These are phyloP conservation scores for Brachyhypopomus gauderio DNA, from an alignment of 2,113 vertebrate genomes.

Conservation along the genomic window DNA sequence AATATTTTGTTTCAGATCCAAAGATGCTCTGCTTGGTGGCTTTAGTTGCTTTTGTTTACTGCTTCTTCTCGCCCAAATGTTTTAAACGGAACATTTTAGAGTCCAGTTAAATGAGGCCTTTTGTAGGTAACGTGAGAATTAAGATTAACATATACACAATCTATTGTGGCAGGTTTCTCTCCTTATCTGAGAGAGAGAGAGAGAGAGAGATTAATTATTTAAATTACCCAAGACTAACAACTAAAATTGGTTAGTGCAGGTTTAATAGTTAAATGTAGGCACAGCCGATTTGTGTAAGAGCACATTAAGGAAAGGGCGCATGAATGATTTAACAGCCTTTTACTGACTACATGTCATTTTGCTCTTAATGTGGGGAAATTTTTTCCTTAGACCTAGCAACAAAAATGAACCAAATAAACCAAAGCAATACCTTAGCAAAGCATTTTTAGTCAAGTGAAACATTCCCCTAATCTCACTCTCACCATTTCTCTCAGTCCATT, in stretches of 20 bases:
- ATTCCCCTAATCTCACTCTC: background rate
- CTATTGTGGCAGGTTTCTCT: conserved; percentile 8
- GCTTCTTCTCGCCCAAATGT: no score
- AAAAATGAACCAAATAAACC: background rate
- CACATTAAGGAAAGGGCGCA: conserved; percentile 14
- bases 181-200: conserved; percentile 1
- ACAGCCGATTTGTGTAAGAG: background rate
- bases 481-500: background rate
- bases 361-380: background rate
- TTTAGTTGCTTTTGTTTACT: background rate
- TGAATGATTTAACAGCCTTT: background rate
- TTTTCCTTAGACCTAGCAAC: background rate
- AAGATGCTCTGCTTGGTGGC: background rate
- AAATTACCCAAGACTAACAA: background rate
- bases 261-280: background rate
- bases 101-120: conserved; percentile 25
- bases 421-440: background rate
- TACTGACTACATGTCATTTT: background rate
- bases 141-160: conserved; percentile 7
- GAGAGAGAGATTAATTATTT: background rate
- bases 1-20: conserved; percentile 19
- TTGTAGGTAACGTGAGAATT: no score
- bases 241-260: background rate
- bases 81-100: background rate
- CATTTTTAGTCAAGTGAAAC: background rate